Evolutionary conservation across 37 sponge, comb jelly and placozoan genomes (phyloP).

Genomic region (Diacarnus erythraeanus): DNA sequence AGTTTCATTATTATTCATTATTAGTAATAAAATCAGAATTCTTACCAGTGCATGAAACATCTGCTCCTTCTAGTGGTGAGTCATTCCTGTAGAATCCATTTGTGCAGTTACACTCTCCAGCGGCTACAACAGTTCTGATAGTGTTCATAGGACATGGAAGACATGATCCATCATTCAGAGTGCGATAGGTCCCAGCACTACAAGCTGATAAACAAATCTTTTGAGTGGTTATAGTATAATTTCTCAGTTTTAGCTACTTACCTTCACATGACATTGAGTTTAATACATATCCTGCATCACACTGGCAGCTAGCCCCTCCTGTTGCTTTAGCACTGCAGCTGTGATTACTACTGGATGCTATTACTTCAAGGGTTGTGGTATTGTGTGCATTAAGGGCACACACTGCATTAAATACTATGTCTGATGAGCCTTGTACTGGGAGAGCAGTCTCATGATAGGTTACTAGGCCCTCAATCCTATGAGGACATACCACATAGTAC

Average conservation of each 20-base stretch:
- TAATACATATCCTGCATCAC: not conserved
- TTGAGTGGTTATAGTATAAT: not conserved
- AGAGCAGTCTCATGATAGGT: slow-evolving; percentile 12
- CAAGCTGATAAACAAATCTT: not conserved
- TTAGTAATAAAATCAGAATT: too few relatives aligned
- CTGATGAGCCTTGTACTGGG: not conserved
- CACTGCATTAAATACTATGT: not conserved
- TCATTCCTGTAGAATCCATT: slow-evolving; percentile 2
- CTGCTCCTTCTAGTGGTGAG: slow-evolving; percentile 3
- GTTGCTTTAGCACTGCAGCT: not conserved
- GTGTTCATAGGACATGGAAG: not conserved
- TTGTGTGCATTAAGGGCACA: slow-evolving; percentile 8
- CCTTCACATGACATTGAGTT: not conserved
- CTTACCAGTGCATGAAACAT: not conserved
- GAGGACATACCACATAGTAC: not conserved
- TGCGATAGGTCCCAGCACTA: not conserved
- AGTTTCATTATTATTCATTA: not conserved
- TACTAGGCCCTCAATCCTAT: slow-evolving; percentile 3
- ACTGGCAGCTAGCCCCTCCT: not conserved
- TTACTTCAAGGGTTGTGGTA: not conserved
- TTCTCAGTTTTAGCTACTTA: not conserved
- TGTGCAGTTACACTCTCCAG: not conserved
- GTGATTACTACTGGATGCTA: not conserved
- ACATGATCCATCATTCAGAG: not conserved
- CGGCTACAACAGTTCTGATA: not conserved